phyloP scores from a whole-genome alignment of 92 coral and sea anemone genomes.

The Virgularia gustaviana region DNA sequence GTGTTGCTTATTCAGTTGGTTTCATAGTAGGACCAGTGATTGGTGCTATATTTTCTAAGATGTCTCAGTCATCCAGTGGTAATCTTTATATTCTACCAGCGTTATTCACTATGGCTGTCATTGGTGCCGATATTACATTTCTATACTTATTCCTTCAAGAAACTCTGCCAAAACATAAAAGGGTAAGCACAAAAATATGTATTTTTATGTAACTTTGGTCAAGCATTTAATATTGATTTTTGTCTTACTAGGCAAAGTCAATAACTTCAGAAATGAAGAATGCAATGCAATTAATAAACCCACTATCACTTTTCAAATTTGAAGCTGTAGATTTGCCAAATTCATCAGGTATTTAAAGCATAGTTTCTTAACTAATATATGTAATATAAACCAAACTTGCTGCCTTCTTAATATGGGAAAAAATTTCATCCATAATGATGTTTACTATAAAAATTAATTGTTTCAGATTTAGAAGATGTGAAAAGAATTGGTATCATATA shows the following conservation, averaged over 20 bases:
- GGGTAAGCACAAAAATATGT: constrained; percentile 51
- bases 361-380: neutral
- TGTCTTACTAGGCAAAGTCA: constrained; percentile 62
- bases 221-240: neutral
- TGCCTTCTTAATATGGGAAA: no score
- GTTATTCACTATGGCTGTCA: constrained; percentile 65
- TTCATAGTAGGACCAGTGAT: constrained; percentile 91
- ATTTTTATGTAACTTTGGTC: neutral
- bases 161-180: constrained; percentile 74
- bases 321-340: constrained; percentile 80
- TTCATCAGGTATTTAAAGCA: constrained; percentile 50
- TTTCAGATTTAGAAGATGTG: constrained; percentile 59
- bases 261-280: constrained; percentile 62
- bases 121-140: constrained; percentile 67
- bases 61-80: constrained; percentile 64
- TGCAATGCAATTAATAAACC: constrained; percentile 76
- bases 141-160: constrained; percentile 66
- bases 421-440: no score
- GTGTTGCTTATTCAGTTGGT: constrained; percentile 91
- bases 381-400: no score
- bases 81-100: constrained; percentile 78
- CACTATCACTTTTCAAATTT: constrained; percentile 77
- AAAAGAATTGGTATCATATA: constrained; percentile 75
- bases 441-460: neutral
- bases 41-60: constrained; percentile 85